A percentile compares a stretch with the other conserved stretches of the same genome.
These are phyloP conservation scores for Myathropa florea DNA, from an alignment of 2,888 invertebrate genomes.

Conservation along the genomic window DNA sequence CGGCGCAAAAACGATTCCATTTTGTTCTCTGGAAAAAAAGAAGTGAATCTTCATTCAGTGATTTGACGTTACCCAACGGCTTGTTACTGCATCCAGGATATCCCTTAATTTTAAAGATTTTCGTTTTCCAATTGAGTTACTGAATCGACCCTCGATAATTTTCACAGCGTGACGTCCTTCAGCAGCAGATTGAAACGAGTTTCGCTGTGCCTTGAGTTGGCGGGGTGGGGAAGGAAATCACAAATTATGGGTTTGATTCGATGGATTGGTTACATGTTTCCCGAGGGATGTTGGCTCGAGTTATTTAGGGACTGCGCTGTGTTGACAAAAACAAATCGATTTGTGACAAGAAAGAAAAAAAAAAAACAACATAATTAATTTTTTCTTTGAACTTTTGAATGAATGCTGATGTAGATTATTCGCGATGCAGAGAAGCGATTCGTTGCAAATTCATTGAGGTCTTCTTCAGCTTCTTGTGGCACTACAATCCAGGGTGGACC, in stretches of 20 bases:
- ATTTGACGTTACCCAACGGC: neutral
- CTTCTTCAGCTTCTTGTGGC: too few relatives aligned
- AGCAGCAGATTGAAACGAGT: constrained; percentile 35
- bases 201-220: neutral
- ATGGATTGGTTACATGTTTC: constrained; percentile 69
- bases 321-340: neutral
- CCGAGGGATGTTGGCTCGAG: neutral
- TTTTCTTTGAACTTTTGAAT: too few relatives aligned
- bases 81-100: constrained; percentile 50
- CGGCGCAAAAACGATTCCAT: neutral
- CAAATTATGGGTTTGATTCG: constrained; percentile 74
- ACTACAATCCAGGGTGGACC: too few relatives aligned
- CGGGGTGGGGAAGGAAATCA: constrained; percentile 71
- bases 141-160: constrained; percentile 72
- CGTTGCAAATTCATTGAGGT: too few relatives aligned
- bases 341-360: neutral
- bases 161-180: constrained; percentile 71
- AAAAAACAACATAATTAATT: neutral
- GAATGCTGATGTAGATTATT: too few relatives aligned
- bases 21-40: neutral
- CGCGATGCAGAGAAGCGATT: too few relatives aligned
- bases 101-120: constrained; percentile 40
- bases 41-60: constrained; percentile 2
- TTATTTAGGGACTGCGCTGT: neutral
- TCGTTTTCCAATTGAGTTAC: constrained; percentile 60